Evolutionary conservation across 2,113 vertebrate genomes (phyloP), one percentile per base, ranked within the genome.

Genomic region (Bufo bufo): DNA sequence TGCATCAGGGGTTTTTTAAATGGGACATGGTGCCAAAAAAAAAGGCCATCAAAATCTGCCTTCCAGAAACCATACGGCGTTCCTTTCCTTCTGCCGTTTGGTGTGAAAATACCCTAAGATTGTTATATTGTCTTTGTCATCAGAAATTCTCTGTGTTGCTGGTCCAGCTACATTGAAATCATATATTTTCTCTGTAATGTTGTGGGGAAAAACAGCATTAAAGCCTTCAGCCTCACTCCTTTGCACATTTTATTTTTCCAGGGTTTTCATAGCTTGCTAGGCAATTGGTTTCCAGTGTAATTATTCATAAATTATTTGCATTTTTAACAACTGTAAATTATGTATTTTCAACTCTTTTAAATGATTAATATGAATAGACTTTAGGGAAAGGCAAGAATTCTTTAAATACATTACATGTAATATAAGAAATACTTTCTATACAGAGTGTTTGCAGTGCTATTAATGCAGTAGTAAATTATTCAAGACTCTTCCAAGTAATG

Each of bases 381-480:
- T 4, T 4, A 59, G 77, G 77, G 9, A 78, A 54, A 78, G 20
- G 56, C n/a, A 33, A 33, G 6, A 47, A 47, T 74, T 3, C 12
- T 11, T 45, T 6, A 45, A 45, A 72, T 72, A 72, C 4, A n/a
- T 45, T 56, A 19, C 52, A 69, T 45, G 11, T 13, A 84, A n/a
- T 65, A 6, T 84, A 8, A 84, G 43, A 69, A 84, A 84, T 49
- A 50, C 3, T 17, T 12, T 74, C 52, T 17, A 74, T 85, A 20
- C 33, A 54, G 8, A 59, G 14, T 85, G 84, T 85, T 85, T 59
- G 47, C 52, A 43, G 59, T 74, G 66, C 65, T 74, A 74, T 74
- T 85, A 85, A 85, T 58, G 45, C 59, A 74, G 56, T 20, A 59
- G 50, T 72, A 58, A 85, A 85, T 85, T 75, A 85, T 85, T 85